Conservation (phyloP, 2,888 invertebrate species). For the Pycnomerus fuliginosus region DNA sequence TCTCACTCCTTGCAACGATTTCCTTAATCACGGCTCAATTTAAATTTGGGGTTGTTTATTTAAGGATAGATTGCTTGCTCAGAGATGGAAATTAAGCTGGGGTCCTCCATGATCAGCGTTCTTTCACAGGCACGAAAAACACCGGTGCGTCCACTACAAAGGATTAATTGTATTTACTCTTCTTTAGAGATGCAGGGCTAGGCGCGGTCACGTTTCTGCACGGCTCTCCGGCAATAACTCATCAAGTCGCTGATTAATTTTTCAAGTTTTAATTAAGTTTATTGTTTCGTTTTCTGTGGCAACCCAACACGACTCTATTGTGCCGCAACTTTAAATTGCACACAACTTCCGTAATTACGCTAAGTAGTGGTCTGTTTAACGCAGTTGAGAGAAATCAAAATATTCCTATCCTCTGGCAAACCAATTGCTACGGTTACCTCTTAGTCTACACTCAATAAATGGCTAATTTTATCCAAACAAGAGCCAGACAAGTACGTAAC, state of each 20-base stretch:
- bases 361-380: background rate
- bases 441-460: conserved; percentile 7
- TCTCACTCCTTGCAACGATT: no score
- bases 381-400: background rate
- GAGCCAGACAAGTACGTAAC: conserved; percentile 17
- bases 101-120: conserved; percentile 4
- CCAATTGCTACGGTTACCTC: background rate
- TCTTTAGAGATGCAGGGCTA: conserved; percentile 20
- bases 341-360: conserved; percentile 1
- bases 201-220: no score
- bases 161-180: conserved; percentile 23
- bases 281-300: conserved; percentile 20
- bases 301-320: conserved; percentile 12
- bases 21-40: no score
- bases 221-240: conserved; percentile 19
- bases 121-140: conserved; percentile 16
- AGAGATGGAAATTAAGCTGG: no score
- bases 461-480: conserved; percentile 14
- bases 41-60: no score
- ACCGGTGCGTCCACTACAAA: conserved; percentile 18
- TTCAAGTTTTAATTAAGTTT: conserved; percentile 24
- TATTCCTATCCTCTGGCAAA: background rate
- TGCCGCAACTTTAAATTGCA: conserved; percentile 3
- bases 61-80: no score
- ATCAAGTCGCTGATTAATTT: conserved; percentile 20